These are phyloP conservation scores for Microtus oregoni DNA, from an alignment of 2,113 vertebrate genomes.

Conservation along the genomic window DNA sequence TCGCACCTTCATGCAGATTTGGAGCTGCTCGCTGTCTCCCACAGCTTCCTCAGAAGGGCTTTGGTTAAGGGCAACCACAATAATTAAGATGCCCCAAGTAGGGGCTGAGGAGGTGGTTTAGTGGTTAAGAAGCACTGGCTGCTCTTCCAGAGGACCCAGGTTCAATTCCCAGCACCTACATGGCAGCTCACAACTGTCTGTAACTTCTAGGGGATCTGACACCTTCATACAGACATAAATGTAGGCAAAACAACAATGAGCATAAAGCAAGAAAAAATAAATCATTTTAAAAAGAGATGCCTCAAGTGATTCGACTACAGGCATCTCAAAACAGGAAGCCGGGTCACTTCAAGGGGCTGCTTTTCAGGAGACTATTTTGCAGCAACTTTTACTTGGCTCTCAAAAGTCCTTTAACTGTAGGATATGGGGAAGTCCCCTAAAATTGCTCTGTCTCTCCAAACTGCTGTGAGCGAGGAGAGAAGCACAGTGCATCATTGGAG, in stretches of 20 bases:
- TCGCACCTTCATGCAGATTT: slow-evolving; percentile 22
- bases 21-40: slow-evolving; percentile 31
- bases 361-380: slow-evolving; percentile 14
- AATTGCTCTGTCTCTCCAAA: background rate
- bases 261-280: background rate
- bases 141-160: background rate
- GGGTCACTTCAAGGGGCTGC: slow-evolving; percentile 28
- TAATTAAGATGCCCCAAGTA: slow-evolving; percentile 24
- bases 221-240: too few species aligned
- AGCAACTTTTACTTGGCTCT: slow-evolving; percentile 20
- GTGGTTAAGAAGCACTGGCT: background rate
- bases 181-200: background rate
- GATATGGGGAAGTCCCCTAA: background rate
- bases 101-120: background rate
- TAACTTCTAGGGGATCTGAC: background rate
- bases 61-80: slow-evolving; percentile 53
- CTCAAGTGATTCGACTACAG: slow-evolving; percentile 54
- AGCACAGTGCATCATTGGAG: background rate
- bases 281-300: slow-evolving; percentile 29
- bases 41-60: slow-evolving; percentile 62
- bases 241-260: background rate
- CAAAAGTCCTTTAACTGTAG: slow-evolving; percentile 8
- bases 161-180: background rate
- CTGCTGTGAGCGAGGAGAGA: background rate
- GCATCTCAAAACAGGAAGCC: slow-evolving; percentile 58